These are phyloP conservation scores for Cairina moschata DNA, from an alignment of 2,113 vertebrate genomes.

Conservation along the genomic window DNA sequence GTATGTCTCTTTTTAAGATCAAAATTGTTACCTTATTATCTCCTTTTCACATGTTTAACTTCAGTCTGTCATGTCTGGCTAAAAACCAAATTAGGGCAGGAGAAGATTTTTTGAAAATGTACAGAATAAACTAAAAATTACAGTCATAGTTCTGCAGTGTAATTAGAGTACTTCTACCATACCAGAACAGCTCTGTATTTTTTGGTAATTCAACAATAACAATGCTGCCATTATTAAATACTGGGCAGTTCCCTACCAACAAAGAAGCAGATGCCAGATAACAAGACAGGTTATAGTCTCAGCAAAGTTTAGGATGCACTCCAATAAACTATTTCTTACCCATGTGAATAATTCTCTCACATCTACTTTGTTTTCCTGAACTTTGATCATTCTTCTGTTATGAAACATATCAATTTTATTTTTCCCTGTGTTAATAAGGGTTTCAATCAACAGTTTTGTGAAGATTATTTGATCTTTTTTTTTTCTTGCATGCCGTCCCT, in stretches of 20 bases:
- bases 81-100: background rate
- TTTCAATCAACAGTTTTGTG: background rate
- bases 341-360: background rate
- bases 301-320: background rate
- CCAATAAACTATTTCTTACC: background rate
- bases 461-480: background rate
- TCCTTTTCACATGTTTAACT: background rate
- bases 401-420: background rate
- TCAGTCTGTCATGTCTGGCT: background rate
- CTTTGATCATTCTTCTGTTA: background rate
- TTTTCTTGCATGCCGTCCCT: background rate
- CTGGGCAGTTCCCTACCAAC: background rate
- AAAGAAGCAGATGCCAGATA: background rate
- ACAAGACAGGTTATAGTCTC: background rate
- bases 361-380: background rate
- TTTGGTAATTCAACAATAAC: background rate
- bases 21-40: background rate
- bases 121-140: background rate
- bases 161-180: background rate
- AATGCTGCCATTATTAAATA: background rate
- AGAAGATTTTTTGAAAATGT: background rate
- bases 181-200: background rate
- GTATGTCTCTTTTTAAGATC: background rate
- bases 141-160: background rate
- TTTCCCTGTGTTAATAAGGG: background rate